Evolutionary conservation across 2,113 vertebrate species (phyloP), one percentile per base, ranked within the genome.

Genomic region (Leucosticte australis): DNA sequence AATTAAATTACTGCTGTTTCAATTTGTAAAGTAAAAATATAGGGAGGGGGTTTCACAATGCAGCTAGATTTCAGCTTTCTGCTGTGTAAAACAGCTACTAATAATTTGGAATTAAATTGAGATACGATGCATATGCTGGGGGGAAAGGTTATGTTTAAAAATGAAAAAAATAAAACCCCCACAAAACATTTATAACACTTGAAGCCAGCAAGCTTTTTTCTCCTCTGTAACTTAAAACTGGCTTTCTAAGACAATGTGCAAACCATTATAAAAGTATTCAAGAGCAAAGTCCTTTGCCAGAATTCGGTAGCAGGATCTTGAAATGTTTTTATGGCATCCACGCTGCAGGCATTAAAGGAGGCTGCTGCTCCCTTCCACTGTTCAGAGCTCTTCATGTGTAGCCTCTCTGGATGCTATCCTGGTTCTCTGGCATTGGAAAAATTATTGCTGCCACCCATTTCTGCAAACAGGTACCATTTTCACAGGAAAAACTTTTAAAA

Each of bases 251-350:
- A 81, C 95, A 96, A 96, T 87, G 77, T 97, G 96, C 64, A 96
- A 97, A 79, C 80, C 73, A 94, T 97, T 96, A 96, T 52, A 69
- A 77, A 96, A 95, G 42, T 87, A 97, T 94, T 96, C 74, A 78
- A 90, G 74, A 83, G 27, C 27, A 50, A 92, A 73, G 33, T 75
- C 41, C 76, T 92, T 92, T 93, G 83, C 89, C 87, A 96, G 92
- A 83, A 89, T 94, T 96, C 62, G 0, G 95, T 93, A 96, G 95
- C 87, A 93, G 75, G 79, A 80, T 83, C 89, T 92, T 95, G 90
- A 91, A 95, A 67, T 44, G 42, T 77, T 94, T 97, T 96, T 78
- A 90, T 83, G 80, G 74, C 30, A 64, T 96, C 47, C 73, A 64
- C 77, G 79, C 87, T 96, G 85, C 65, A 94, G 77, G 84, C 85